Evolutionary conservation across 2,797 vertebrate genomes (phyloP).

Genomic region (Loriculus beryllinus): DNA sequence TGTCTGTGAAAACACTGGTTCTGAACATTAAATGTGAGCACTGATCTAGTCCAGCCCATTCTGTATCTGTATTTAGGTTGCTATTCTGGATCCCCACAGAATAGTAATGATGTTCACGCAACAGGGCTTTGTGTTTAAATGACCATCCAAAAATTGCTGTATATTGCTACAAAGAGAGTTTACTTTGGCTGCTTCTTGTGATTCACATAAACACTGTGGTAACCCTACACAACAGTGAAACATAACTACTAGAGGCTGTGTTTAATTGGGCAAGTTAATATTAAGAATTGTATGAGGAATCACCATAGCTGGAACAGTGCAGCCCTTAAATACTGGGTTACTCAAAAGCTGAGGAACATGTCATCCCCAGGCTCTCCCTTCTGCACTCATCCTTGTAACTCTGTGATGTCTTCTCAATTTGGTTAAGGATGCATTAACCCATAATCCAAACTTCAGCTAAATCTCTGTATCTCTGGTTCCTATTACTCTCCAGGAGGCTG

Average conservation of each 20-base stretch:
- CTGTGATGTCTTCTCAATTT: not conserved
- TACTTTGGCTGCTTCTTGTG: not conserved
- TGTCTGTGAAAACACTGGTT: not conserved
- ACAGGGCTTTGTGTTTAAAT: not conserved
- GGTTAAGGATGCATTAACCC: not conserved
- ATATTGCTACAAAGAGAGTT: not conserved
- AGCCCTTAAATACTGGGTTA: not conserved
- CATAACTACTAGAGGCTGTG: not conserved
- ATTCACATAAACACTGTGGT: not conserved
- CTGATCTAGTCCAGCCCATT: not conserved
- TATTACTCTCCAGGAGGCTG: accelerated
- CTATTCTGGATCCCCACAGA: not conserved
- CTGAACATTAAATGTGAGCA: not conserved
- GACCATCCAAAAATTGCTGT: not conserved
- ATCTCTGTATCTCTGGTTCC: not conserved
- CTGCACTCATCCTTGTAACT: not conserved
- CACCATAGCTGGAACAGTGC: not conserved
- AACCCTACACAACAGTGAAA: not conserved
- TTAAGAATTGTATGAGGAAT: not conserved
- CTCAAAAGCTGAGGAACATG: not conserved
- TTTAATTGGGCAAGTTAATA: not conserved
- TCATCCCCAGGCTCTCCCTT: not conserved
- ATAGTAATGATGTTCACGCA: accelerated
- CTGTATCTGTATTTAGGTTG: not conserved
- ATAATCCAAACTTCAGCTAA: not conserved